Base-by-base conservation (phyloP, 2,113 vertebrate species). In the Riparia riparia region DNA sequence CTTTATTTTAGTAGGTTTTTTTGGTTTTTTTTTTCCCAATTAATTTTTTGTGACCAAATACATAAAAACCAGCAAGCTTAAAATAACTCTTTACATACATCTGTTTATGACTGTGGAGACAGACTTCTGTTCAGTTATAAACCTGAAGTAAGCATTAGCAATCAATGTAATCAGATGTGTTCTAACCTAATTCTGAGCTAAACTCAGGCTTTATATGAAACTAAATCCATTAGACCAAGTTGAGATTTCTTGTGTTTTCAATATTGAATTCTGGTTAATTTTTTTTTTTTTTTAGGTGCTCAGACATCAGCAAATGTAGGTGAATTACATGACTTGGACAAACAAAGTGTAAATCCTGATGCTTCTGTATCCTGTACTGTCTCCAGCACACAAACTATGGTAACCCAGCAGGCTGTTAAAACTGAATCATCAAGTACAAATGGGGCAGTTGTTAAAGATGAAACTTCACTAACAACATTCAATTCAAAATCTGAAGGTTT, bases 401-500 rank as follows among this genome's bases (percentile, higher is more conserved):
- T 97, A 98, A 97, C 98, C 97, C 98, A 98, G 96, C 97, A 98
- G 97, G 96, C 97, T 98, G 97, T 98, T 98, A 98, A 98, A 98
- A 98, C 97, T 93, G 98, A 98, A 86, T 97, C 98, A 95, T 97
- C 97, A 97, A 98, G 97, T 98, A 98, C 97, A 97, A 98, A 98
- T 95, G 97, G 97, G 97, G 97, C 98, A 96, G 96, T 98, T 98
- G 97, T 98, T 96, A 98, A 98, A 98, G 98, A 98, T 98, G 98
- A 98, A 97, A 97, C 98, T 97, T 98, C 98, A 97, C 98, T 98
- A 97, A 96, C 96, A 97, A 90, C 98, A 97, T 96, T 97, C 97
- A 97, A 96, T 97, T 97, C 97, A 97, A 98, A 98, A 98, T 91
- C 97, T 96, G 98, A 98, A 98, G 98, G 98, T 98, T 98, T 97